Conservation (phyloP, 2,888 invertebrate genomes). For the Drosophila rellima region DNA sequence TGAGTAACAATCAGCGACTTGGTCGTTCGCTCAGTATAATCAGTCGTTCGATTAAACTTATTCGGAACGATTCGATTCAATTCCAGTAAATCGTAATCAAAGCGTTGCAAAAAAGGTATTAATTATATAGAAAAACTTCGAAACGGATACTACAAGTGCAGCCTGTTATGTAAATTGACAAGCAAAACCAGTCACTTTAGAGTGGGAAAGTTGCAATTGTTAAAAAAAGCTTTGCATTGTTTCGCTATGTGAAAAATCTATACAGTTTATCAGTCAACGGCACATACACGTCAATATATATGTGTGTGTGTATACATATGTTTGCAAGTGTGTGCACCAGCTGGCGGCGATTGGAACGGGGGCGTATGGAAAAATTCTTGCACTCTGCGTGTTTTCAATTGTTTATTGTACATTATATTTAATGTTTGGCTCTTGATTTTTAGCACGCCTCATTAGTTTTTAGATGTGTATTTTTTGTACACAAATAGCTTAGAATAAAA, state of each 20-base stretch:
- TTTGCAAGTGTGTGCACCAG: slow-evolving; percentile 40
- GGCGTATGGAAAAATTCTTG: slow-evolving; percentile 55
- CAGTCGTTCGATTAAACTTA: slow-evolving; percentile 6
- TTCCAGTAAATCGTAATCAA: slow-evolving; percentile 41
- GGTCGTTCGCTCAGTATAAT: neutral
- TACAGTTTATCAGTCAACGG: slow-evolving; percentile 65
- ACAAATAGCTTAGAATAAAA: slow-evolving; percentile 14
- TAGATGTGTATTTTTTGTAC: slow-evolving; percentile 24
- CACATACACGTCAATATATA: slow-evolving; percentile 22
- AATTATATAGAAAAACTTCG: slow-evolving; percentile 1
- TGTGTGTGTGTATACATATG: slow-evolving; percentile 8
- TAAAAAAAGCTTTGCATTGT: slow-evolving; percentile 17
- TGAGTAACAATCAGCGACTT: slow-evolving; percentile 11
- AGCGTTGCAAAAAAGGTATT: slow-evolving; percentile 51
- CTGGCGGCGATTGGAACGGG: slow-evolving; percentile 51
- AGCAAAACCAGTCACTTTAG: neutral
- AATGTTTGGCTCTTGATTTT: slow-evolving; percentile 46
- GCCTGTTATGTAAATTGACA: neutral
- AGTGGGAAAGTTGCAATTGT: neutral
- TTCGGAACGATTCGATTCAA: slow-evolving; percentile 21
- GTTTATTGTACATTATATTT: slow-evolving; percentile 46
- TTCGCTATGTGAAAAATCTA: slow-evolving; percentile 70
- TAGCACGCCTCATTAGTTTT: slow-evolving; percentile 34
- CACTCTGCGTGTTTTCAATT: slow-evolving; percentile 30
- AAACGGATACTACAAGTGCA: neutral